These are phyloP conservation scores for Cryptosula pallasiana DNA, from an alignment of 2,888 invertebrate genomes.

Conservation along the genomic window DNA sequence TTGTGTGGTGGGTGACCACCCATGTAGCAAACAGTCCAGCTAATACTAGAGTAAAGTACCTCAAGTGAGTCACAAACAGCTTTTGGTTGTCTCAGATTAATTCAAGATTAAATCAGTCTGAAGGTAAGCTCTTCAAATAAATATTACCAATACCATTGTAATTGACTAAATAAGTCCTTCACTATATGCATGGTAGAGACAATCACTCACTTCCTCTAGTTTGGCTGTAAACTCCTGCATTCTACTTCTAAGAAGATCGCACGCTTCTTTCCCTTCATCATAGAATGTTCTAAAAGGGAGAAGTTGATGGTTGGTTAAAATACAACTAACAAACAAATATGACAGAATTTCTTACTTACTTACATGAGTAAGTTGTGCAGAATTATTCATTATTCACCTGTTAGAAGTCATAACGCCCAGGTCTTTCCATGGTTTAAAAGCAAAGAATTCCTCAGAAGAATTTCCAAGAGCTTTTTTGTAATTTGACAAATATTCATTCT, in stretches of 20 bases:
- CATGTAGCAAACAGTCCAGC: too few relatives aligned
- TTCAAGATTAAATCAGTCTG: too few relatives aligned
- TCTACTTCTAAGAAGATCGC: not conserved
- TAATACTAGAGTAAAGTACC: not conserved
- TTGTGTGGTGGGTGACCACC: too few relatives aligned
- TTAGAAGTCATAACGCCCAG: not conserved
- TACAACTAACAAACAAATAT: too few relatives aligned
- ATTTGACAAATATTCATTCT: not conserved
- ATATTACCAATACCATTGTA: too few relatives aligned
- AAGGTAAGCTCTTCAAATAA: too few relatives aligned
- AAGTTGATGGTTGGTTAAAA: too few relatives aligned
- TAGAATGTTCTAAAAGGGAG: not conserved
- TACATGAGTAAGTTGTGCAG: not conserved
- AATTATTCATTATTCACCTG: not conserved
- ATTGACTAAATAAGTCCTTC: too few relatives aligned
- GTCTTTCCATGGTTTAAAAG: slow-evolving; percentile 14
- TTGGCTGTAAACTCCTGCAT: not conserved
- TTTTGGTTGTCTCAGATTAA: too few relatives aligned
- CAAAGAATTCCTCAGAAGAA: slow-evolving; percentile 8
- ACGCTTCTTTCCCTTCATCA: not conserved
- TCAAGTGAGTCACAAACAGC: too few relatives aligned
- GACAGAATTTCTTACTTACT: not conserved
- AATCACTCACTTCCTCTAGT: slow-evolving; percentile 6
- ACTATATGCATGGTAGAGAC: too few relatives aligned
- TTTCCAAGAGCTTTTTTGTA: not conserved